Base-by-base conservation (phyloP, 1,140 invertebrate genomes). In the Cydia fagiglandana region DNA sequence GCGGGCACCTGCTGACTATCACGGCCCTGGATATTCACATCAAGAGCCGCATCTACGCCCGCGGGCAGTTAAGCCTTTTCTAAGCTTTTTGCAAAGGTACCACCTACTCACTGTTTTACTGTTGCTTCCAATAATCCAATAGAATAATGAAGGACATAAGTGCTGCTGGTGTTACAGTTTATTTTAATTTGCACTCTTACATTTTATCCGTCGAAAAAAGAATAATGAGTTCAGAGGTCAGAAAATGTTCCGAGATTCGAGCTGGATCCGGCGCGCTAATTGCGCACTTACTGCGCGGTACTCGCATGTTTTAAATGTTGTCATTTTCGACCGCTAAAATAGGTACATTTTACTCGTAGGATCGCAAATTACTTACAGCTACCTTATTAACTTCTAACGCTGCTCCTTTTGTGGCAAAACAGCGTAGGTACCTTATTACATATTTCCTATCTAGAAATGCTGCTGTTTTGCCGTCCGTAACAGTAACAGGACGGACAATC, bases 171-270 rank as follows among this genome's bases (percentile, higher is more conserved):
- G 6, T 17, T 20, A 56, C 20, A 56, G 53, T 56, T 15, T 17
- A 15, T 17, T 56, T 56, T 56, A n/a, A 17, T 56, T n/a, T 56
- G n/a, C 53, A 17, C 4, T 17, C 6, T 56, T 17, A 17, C 53
- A 7, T 56, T 56, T 56, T 56, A 56, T 56, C 53, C 53, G n/a
- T 20, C n/a, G 6, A 56, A 17, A 56, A 56, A 56, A 50, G 47
- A 56, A 56, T 56, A 56, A 56, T 56, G 53, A 56, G 53, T 56
- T 56, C 53, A 56, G 0, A 15, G 53, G 53, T 56, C 53, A 56
- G 4, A 56, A 56, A n/a, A 56, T 56, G 53, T 56, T 56, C n/a
- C 13, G 47, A 56, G 53, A 56, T 56, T 56, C 53, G 53, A 56
- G 53, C 15, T n/a, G n/a, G 53, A 56, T 56, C 53, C 53, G 53